Base-by-base conservation (phyloP, 2,797 vertebrate genomes). In the Oreochromis grahami region DNA sequence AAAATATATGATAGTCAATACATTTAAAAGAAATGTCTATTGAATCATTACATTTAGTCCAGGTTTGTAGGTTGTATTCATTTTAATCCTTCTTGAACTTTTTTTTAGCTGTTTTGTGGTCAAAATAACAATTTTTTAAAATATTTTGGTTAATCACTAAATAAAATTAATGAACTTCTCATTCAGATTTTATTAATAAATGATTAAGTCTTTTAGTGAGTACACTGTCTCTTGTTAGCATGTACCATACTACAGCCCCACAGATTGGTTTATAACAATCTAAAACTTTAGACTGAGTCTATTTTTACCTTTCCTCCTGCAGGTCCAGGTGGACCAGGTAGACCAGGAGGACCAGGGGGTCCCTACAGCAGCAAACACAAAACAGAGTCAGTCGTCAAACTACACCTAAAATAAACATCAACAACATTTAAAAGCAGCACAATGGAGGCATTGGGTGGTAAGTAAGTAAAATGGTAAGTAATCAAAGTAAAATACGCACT, bases 281-380 rank as follows among this genome's bases (percentile, higher is more conserved):
- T 26, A 50, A n/a, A 38, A 6, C 19, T 21, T 63, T 63, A 63
- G 24, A 48, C 43, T 32, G 24, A 72, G 6, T 29, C 15, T 21
- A 21, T 41, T 76, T 50, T 56, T 68, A 87, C 98, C 77, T 58
- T 95, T 72, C 88, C 89, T 94, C 98, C 98, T 84, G 90, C 92
- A 81, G 81, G 32, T 36, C 98, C 98, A 0, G 88, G 29, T 24
- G 29, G 88, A 43, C 98, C 98, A 1, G 91, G 78, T 1, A 17
- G 60, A 4, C 98, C 98, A 0, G 97, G 96, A 72, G 84, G 84
- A 56, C 97, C 98, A 1, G 95, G 91, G 55, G 92, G 94, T 4
- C 98, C 98, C 98, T 98, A 55, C 76, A 91, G 87, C 6, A 82
- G n/a, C 4, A 82, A 6, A 86, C 21, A 81, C 3, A 7, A 88